phyloP scores from a whole-genome alignment of 37 sponge, comb jelly and placozoan genomes.

The Halisarca cf. caerulea region DNA sequence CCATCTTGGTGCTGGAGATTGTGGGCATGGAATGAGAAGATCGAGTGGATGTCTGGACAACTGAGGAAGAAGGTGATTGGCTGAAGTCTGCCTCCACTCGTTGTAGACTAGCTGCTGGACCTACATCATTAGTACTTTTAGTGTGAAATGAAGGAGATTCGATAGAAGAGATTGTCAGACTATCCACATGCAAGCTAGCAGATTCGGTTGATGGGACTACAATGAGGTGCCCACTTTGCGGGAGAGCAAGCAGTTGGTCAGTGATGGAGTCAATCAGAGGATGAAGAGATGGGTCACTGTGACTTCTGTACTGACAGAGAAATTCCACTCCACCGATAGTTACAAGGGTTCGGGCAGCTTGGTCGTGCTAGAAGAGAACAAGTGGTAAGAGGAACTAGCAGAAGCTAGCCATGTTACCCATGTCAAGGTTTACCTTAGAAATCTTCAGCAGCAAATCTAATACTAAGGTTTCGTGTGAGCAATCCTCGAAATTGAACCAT shows the following conservation, averaged over 20 bases:
- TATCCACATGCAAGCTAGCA: too few species aligned
- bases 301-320: constrained; percentile 63
- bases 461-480: constrained; percentile 49
- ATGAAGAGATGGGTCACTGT: constrained; percentile 62
- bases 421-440: constrained; percentile 29
- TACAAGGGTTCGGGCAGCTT: constrained; percentile 44
- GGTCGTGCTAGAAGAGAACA: constrained; percentile 47
- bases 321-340: constrained; percentile 76
- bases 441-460: constrained; percentile 47
- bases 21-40: too few species aligned
- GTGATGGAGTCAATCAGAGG: constrained; percentile 55
- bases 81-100: too few species aligned
- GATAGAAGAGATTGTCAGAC: too few species aligned
- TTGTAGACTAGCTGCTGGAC: background rate
- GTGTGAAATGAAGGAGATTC: background rate
- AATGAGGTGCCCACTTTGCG: background rate
- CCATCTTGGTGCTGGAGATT: too few species aligned
- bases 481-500: constrained; percentile 79
- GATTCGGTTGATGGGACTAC: background rate
- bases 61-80: too few species aligned
- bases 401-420: too few species aligned
- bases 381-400: too few species aligned
- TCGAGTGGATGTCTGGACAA: too few species aligned
- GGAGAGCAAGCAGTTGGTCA: constrained; percentile 63
- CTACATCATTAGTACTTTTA: background rate